These are phyloP conservation scores for Arothron firmamentum DNA, from an alignment of 2,113 vertebrate genomes.

Conservation along the genomic window DNA sequence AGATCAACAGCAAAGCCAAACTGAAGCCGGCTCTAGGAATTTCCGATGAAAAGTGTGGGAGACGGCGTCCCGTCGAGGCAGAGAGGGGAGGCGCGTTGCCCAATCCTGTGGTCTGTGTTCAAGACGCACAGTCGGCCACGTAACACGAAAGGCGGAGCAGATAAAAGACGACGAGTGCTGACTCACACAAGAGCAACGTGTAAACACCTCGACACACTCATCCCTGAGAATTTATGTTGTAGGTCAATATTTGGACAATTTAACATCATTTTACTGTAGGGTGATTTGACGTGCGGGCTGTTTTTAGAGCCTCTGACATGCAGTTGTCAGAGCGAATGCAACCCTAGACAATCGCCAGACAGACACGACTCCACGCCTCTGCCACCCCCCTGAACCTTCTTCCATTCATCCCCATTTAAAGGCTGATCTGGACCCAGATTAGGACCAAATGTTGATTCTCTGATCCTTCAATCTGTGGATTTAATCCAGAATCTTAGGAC, in stretches of 20 bases:
- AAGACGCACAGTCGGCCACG: conserved; percentile 17
- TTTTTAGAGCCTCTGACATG: no score
- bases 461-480: no score
- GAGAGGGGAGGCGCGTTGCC: conserved; percentile 27
- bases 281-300: conserved; percentile 10
- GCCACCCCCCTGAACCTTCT: no score
- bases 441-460: no score
- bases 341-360: no score
- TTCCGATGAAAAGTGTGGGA: conserved; percentile 3
- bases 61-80: conserved; percentile 7
- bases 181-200: conserved; percentile 39
- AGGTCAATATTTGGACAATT: conserved; percentile 9
- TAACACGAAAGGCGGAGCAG: conserved; percentile 35
- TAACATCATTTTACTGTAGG: background rate
- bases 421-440: no score
- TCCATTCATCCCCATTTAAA: no score
- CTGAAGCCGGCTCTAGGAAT: conserved; percentile 18
- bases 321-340: no score
- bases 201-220: conserved; percentile 38
- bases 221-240: conserved; percentile 28
- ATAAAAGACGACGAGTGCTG: conserved; percentile 50
- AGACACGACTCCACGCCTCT: no score
- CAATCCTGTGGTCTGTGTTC: conserved; percentile 26
- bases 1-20: conserved; percentile 55
- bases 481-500: no score